A percentile compares a stretch with the other conserved stretches of the same genome.
phyloP scores from a whole-genome alignment of 2,888 invertebrate genomes.

The Muschampia plurimacula region DNA sequence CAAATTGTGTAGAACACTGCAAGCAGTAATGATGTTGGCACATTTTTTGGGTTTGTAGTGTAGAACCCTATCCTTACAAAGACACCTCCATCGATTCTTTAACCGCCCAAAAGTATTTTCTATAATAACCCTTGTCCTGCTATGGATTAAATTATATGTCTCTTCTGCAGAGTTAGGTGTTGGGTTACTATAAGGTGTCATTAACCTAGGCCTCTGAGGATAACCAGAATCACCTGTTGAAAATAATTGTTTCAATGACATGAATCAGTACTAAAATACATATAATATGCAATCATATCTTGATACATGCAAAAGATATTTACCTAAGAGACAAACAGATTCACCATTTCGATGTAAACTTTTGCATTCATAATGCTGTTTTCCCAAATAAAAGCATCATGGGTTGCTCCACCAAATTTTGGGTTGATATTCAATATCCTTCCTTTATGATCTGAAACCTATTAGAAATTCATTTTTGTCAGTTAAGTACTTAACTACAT shows the following conservation, averaged over 20 bases:
- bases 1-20: not conserved
- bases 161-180: slow-evolving; percentile 1
- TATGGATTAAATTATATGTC: not conserved
- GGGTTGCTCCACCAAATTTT: slow-evolving; percentile 41
- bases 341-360: slow-evolving; percentile 17
- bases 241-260: no score
- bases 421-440: slow-evolving; percentile 7
- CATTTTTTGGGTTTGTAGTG: not conserved
- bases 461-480: not conserved
- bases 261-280: no score
- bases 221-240: not conserved
- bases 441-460: slow-evolving; percentile 1
- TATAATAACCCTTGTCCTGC: not conserved
- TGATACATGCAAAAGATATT: no score
- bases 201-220: not conserved
- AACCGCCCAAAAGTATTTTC: not conserved
- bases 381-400: slow-evolving; percentile 44
- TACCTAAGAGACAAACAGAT: no score
- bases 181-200: not conserved
- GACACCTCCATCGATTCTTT: not conserved
- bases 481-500: not conserved
- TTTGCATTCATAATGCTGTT: slow-evolving; percentile 36
- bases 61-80: not conserved
- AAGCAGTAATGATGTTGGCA: not conserved
- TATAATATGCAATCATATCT: no score